phyloP scores from a whole-genome alignment of 2,113 vertebrate species.

The Antigone vipio region DNA sequence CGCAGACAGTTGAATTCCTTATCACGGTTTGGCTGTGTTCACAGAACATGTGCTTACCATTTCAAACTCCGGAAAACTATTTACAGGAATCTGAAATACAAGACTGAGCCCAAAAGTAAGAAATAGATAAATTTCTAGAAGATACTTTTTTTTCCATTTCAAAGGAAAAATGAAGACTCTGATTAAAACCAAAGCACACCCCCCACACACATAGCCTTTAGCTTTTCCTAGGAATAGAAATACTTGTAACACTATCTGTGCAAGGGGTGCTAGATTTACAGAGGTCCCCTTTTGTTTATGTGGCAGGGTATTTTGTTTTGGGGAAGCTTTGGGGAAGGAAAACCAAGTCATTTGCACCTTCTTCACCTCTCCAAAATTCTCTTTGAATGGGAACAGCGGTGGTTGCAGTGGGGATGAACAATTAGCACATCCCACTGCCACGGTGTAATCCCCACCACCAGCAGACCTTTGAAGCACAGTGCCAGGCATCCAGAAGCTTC shows the following conservation, averaged over 20 bases:
- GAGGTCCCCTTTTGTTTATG: not conserved
- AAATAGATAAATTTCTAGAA: slow-evolving; percentile 33
- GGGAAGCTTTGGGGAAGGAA: not conserved
- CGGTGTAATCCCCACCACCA: not conserved
- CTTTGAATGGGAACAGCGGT: not conserved
- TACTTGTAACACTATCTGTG: not conserved
- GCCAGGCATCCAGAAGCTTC: not conserved
- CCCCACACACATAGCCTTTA: not conserved
- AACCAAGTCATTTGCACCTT: not conserved
- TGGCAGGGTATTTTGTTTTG: not conserved
- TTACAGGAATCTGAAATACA: slow-evolving; percentile 25
- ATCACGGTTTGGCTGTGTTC: slow-evolving; percentile 52
- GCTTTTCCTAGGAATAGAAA: slow-evolving; percentile 22
- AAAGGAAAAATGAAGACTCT: slow-evolving; percentile 16
- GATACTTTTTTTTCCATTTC: not conserved
- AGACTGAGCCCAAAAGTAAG: slow-evolving; percentile 17
- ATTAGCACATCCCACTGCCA: not conserved
- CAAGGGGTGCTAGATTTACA: not conserved
- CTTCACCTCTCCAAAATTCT: not conserved
- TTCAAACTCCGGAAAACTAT: slow-evolving; percentile 34
- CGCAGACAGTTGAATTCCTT: slow-evolving; percentile 34
- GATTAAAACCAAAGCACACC: slow-evolving; percentile 10
- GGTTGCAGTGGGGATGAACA: not conserved
- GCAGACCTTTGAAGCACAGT: not conserved
- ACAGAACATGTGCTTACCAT: slow-evolving; percentile 55